Evolutionary conservation across 2,797 vertebrate species (phyloP), one percentile per base, ranked within the genome.

Genomic region (Poeciliopsis paucimaculata): DNA sequence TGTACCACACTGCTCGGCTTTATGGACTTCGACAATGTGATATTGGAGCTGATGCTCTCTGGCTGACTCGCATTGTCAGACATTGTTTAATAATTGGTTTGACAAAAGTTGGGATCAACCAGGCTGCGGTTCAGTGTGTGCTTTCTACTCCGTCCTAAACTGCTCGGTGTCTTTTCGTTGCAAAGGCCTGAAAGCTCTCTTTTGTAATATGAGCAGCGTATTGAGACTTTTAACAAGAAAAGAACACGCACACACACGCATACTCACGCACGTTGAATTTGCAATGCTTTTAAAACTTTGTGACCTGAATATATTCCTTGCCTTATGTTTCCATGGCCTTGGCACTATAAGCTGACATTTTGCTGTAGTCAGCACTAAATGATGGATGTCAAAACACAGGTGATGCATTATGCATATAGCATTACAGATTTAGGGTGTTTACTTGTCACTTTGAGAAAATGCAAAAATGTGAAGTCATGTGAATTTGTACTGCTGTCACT

Each of bases 381-480:
- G 97, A 98, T 98, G 97, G 97, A 97, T 98, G 97, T 98, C 98
- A 98, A 98, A 98, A 98, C 97, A 97, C 95, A 96, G 96, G 93
- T 96, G 95, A 98, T 99, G 97, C 97, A 99, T 99, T 98, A 99
- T 99, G 97, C 97, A 99, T 99, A 96, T 96, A 95, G 97, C 97
- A 97, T 98, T 98, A 97, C 97, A 96, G 96, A 98, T 97, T 97
- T 97, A 98, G 98, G 98, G 97, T 98, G 97, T 98, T 99, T 98
- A 98, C 98, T 98, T 98, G 98, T 98, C 98, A 98, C 97, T 96
- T 97, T 96, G 96, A 96, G 96, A 96, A 96, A 98, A 98, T 97
- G 98, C 96, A 97, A 96, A 97, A 98, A 97, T 96, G 97, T 98
- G 96, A 97, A 97, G 96, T 97, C 96, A 96, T 97, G 96, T 96